Percentiles rank a stretch among this genome's conserved stretches.
Evolutionary conservation across 2,888 invertebrate species (phyloP).

Genomic region (Drosophila aldrichi): DNA sequence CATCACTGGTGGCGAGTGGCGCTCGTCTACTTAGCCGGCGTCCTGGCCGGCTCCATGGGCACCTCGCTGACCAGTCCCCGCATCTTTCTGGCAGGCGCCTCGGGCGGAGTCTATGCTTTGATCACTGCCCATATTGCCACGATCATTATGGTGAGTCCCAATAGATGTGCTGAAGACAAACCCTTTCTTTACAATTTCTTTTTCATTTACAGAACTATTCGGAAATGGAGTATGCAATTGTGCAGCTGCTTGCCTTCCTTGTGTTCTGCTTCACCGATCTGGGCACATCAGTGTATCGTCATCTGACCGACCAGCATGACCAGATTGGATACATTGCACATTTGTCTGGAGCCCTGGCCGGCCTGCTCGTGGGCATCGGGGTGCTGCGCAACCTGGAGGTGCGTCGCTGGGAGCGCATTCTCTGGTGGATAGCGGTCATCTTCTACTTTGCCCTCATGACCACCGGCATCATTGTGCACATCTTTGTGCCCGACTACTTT

Average conservation of each 20-base stretch:
- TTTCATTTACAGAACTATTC: slow-evolving; percentile 92
- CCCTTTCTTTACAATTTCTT: accelerated
- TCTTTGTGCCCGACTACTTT: slow-evolving; percentile 88
- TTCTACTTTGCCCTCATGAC: slow-evolving; percentile 90
- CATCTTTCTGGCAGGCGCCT: slow-evolving; percentile 95
- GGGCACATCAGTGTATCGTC: slow-evolving; percentile 96
- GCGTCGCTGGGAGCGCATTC: slow-evolving; percentile 91
- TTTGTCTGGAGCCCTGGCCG: slow-evolving; percentile 95
- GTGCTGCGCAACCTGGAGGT: slow-evolving; percentile 93
- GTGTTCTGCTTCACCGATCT: slow-evolving; percentile 93
- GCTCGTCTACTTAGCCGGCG: slow-evolving; percentile 93
- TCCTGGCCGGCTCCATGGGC: slow-evolving; percentile 93
- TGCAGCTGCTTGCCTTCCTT: slow-evolving; percentile 93
- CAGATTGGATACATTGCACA: slow-evolving; percentile 98
- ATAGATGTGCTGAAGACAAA: not conserved
- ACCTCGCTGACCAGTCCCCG: slow-evolving; percentile 92
- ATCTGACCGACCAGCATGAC: slow-evolving; percentile 89
- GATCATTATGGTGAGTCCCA: slow-evolving; percentile 89
- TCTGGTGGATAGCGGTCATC: slow-evolving; percentile 93
- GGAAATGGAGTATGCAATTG: slow-evolving; percentile 97
- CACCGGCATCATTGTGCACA: slow-evolving; percentile 90
- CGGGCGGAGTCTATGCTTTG: slow-evolving; percentile 97
- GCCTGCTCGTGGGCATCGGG: slow-evolving; percentile 92
- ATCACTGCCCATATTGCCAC: slow-evolving; percentile 97
- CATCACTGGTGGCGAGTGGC: slow-evolving; percentile 97